Conservation (phyloP, 2,113 vertebrate genomes). For the Apistogramma diplotaenia region DNA sequence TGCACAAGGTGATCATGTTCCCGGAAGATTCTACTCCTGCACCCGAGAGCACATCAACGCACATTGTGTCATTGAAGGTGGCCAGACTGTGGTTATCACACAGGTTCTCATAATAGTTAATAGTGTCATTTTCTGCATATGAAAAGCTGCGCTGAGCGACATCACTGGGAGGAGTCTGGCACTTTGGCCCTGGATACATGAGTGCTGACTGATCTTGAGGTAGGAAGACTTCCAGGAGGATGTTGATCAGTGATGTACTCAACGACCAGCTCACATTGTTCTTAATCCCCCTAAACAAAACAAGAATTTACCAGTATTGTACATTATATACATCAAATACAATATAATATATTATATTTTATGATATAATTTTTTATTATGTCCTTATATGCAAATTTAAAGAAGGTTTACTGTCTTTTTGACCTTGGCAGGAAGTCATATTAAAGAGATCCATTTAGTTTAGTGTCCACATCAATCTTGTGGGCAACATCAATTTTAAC, state of each 20-base stretch:
- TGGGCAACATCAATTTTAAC: background rate
- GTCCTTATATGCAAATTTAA: too few species aligned
- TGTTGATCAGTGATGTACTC: conserved; percentile 63
- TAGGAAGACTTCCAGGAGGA: conserved; percentile 65
- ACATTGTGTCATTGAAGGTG: conserved; percentile 70
- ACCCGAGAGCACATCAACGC: conserved; percentile 50
- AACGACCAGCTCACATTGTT: conserved; percentile 81
- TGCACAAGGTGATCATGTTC: conserved; percentile 59
- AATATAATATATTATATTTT: background rate
- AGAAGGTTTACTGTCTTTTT: too few species aligned
- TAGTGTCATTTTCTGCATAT: background rate
- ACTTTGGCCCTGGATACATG: conserved; percentile 46
- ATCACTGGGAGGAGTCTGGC: conserved; percentile 17
- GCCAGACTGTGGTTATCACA: conserved; percentile 66
- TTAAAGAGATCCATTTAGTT: background rate
- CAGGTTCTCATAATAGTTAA: background rate
- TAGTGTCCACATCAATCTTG: background rate
- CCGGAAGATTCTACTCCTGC: conserved; percentile 1
- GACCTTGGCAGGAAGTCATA: background rate
- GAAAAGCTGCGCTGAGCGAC: conserved; percentile 23
- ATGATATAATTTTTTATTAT: too few species aligned
- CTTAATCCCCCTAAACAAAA: conserved; percentile 75
- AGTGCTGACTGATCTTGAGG: conserved; percentile 36
- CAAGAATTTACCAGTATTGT: background rate
- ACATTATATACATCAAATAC: background rate